Conservation (phyloP, 2,888 invertebrate genomes). For the Ctenicera cuprea region DNA sequence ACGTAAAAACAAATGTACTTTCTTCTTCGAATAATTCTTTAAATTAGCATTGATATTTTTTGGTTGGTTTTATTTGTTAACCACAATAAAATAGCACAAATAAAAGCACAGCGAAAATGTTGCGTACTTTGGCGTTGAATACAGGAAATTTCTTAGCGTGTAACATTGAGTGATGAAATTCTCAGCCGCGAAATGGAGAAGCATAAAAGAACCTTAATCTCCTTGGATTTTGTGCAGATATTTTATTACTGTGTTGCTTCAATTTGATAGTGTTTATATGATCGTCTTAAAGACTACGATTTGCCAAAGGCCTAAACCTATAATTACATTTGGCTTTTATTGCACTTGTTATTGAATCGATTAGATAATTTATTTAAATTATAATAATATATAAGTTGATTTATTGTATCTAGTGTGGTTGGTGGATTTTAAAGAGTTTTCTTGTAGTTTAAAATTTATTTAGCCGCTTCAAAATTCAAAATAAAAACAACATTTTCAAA, state of each 20-base stretch:
- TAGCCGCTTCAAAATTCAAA: too few species aligned
- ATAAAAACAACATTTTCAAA: too few species aligned
- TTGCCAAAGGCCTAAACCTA: background rate
- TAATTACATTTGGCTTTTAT: background rate
- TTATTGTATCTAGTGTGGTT: too few species aligned
- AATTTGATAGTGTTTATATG: conserved; percentile 33
- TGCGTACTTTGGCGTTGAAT: conserved; percentile 12
- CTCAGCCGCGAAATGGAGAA: conserved; percentile 40
- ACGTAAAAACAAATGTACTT: too few species aligned
- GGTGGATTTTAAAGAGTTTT: too few species aligned
- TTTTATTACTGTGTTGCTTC: conserved; percentile 40
- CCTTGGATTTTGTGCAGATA: conserved; percentile 39
- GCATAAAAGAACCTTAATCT: conserved; percentile 42
- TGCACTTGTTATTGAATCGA: conserved; percentile 8
- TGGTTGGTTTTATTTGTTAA: background rate
- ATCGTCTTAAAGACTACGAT: conserved; percentile 3
- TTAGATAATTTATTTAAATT: background rate
- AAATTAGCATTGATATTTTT: too few species aligned
- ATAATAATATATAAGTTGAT: too few species aligned
- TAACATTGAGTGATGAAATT: conserved; percentile 46
- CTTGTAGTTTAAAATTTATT: too few species aligned
- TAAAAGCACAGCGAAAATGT: conserved; percentile 2
- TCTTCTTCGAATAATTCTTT: too few species aligned
- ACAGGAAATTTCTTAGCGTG: conserved; percentile 24
- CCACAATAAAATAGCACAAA: background rate